A percentile compares a stretch with the other conserved stretches of the same genome.
phyloP scores from a whole-genome alignment of 1,140 invertebrate genomes.

The Eupeodes corollae region DNA sequence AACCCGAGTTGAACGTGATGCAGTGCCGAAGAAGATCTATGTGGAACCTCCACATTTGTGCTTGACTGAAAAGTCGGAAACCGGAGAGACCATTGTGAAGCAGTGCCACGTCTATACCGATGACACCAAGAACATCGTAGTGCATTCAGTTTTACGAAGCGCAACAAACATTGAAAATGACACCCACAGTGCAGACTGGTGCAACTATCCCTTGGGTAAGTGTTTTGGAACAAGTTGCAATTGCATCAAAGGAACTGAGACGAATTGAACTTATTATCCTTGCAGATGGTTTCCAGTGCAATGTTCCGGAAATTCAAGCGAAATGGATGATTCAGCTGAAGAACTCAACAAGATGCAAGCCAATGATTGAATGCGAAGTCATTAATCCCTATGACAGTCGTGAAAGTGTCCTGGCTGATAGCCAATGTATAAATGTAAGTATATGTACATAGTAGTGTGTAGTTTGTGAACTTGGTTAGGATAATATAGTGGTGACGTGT shows the following conservation, averaged over 20 bases:
- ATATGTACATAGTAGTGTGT: neutral
- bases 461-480: no score
- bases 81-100: constrained; percentile 23
- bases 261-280: constrained; percentile 1
- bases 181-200: constrained; percentile 37
- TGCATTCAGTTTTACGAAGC: constrained; percentile 39
- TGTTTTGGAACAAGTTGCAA: neutral
- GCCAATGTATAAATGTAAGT: constrained; percentile 46
- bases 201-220: constrained; percentile 44
- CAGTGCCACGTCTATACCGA: constrained; percentile 45
- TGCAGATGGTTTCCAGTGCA: constrained; percentile 46
- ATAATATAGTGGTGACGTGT: no score
- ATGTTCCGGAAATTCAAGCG: constrained; percentile 39
- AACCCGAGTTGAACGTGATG: constrained; percentile 9
- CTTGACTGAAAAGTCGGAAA: constrained; percentile 31
- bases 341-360: constrained; percentile 36
- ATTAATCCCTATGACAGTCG: constrained; percentile 52
- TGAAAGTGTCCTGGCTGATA: constrained; percentile 49
- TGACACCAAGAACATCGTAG: constrained; percentile 35
- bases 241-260: neutral
- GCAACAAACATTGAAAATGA: constrained; percentile 35
- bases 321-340: constrained; percentile 29
- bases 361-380: constrained; percentile 54
- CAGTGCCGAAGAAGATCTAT: constrained; percentile 14
- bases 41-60: constrained; percentile 50